A percentile compares a stretch with the other conserved stretches of the same genome.
phyloP scores from a whole-genome alignment of 2,797 vertebrate genomes.

The Sitta carolinensis region DNA sequence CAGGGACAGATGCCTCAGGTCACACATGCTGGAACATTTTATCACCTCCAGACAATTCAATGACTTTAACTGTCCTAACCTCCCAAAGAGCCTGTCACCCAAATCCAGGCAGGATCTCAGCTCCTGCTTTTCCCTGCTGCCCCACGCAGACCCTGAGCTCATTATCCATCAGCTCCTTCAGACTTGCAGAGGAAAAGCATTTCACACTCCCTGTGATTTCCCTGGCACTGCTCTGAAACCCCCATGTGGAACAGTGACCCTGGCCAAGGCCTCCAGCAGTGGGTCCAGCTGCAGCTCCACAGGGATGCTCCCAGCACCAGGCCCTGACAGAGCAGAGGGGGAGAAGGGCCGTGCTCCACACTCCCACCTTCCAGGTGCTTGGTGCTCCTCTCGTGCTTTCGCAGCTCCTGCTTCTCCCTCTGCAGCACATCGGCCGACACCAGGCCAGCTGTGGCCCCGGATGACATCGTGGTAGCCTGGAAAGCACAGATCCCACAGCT shows the following conservation, averaged over 20 bases:
- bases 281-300: accelerated
- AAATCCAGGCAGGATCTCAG: not conserved
- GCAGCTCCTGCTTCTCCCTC: constrained; percentile 86
- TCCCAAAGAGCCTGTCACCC: not conserved
- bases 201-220: not conserved
- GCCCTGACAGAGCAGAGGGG: not conserved
- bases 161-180: not conserved
- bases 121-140: not conserved
- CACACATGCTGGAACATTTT: accelerated
- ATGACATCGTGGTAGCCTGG: constrained; percentile 81
- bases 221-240: not conserved
- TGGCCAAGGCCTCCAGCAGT: not conserved
- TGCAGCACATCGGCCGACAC: constrained; percentile 84
- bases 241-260: accelerated
- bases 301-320: not conserved
- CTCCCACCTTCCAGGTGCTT: constrained; percentile 84
- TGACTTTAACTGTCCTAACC: not conserved
- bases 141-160: not conserved
- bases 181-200: not conserved
- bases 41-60: not conserved
- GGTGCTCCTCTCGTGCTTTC: constrained; percentile 77
- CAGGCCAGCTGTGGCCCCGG: constrained; percentile 85
- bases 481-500: not conserved
- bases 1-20: not conserved
- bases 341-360: not conserved